phyloP scores from a whole-genome alignment of 2,888 invertebrate genomes.

The Drosophila recens region DNA sequence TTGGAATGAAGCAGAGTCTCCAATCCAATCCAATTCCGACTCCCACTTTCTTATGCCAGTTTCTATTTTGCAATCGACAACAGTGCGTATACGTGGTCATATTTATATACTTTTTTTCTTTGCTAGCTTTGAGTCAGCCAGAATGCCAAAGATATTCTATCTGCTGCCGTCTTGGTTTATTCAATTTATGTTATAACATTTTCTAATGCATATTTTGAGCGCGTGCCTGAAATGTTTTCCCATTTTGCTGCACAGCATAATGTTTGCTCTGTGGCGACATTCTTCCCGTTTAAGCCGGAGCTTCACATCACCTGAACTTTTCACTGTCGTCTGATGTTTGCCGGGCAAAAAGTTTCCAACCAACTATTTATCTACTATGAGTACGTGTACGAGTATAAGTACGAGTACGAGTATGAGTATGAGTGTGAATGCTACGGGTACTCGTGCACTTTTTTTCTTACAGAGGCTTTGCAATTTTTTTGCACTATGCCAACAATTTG shows the following conservation, averaged over 20 bases:
- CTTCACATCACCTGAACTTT: constrained; percentile 64
- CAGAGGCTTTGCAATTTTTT: constrained; percentile 46
- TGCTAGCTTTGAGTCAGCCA: constrained; percentile 44
- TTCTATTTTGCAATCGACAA: constrained; percentile 10
- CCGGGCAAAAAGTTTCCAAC: constrained; percentile 58
- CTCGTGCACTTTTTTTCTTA: constrained; percentile 32
- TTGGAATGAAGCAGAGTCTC: not conserved
- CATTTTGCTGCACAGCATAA: constrained; percentile 14
- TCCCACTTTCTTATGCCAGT: not conserved
- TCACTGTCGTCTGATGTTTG: constrained; percentile 24
- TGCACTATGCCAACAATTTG: constrained; percentile 66
- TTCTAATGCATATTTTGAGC: constrained; percentile 75
- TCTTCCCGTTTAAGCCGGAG: constrained; percentile 21
- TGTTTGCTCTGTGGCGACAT: constrained; percentile 48
- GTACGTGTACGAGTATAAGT: constrained; percentile 2
- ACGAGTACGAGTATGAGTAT: too few relatives aligned
- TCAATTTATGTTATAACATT: constrained; percentile 78
- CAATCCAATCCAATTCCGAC: not conserved
- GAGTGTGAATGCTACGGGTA: constrained; percentile 9
- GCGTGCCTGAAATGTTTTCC: constrained; percentile 70
- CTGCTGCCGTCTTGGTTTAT: constrained; percentile 62
- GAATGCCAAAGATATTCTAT: constrained; percentile 58
- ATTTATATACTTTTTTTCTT: constrained; percentile 22
- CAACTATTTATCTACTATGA: constrained; percentile 73
- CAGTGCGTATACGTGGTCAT: constrained; percentile 54